Base-by-base conservation (phyloP, 2,797 vertebrate species). In the Sebastes trivittatus region DNA sequence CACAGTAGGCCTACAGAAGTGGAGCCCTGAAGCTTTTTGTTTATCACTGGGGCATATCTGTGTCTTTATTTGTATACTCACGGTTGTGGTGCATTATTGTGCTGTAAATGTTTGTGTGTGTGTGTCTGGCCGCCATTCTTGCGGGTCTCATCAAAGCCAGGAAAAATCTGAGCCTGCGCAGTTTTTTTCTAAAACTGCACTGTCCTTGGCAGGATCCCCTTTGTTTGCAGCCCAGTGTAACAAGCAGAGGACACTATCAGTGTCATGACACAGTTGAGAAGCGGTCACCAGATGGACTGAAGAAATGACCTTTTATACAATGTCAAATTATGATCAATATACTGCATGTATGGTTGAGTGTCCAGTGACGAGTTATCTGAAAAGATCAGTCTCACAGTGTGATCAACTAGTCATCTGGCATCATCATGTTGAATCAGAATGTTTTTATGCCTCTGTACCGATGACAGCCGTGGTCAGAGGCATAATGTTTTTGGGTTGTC, bases 121-220 rank as follows among this genome's bases (percentile, higher is more conserved):
- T 63, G 78, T 55, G 2, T 29, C 42, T 65, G 32, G 25, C 16
- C 7, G 7, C 14, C 7, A 14, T 9, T 78, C 13, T 68, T 76
- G 16, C 58, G 65, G 11, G 1, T 80, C 54, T 69, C 25, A 61
- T 54, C 60, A 55, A 60, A 87, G 16, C 13, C 60, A 27, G 38
- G 29, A 18, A 82, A 54, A 52, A 62, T 65, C 75, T 75, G 71
- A 65, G 36, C 11, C 9, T 4, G 22, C 60, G 29, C 11, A 42
- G 11, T 58, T 81, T 67, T 72, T n/a, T 68, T 20, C 46, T 11
- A 36, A 79, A 32, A 80, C 25, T 81, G 64, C 27, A 72, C 55
- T 63, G 30, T 61, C 55, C 34, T 81, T 72, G 42, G 83, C 67
- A 62, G 8, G n/a, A 55, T 80, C 30, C 4, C 6, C 71, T 61